Evolutionary conservation across 2,888 invertebrate genomes (phyloP), one percentile per base, ranked within the genome.

Genomic region (Drosophila fungiperda): DNA sequence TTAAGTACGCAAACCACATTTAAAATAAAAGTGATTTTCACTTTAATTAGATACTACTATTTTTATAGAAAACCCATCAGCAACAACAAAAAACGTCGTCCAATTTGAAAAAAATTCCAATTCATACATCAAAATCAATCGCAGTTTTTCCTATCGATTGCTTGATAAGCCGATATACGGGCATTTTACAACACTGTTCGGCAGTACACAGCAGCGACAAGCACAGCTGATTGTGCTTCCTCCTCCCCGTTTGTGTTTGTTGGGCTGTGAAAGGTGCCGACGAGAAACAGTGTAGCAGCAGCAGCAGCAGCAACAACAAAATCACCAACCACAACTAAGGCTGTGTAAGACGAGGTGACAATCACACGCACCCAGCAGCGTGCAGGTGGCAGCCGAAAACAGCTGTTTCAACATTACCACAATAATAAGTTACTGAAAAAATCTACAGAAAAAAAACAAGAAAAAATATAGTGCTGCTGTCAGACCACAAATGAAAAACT

Each of bases 341-440:
- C 72, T 76, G 72, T 64, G 40, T 75, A 75, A 73, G 83, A 73
- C 83, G 83, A 86, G 89, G 77, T 82, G 73, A 75, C 65, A 77
- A 66, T 42, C 63, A 77, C 69, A 53, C 63, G 58, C 70, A 72
- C 72, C 76, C 54, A 69, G n/a, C 52, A 59, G 53, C 54, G 45
- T n/a, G 62, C 82, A 80, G 80, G 80, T 78, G 78, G 58, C 67
- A 64, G 71, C 58, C 23, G 11, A 68, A 76, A 90, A 88, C 90
- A 90, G 89, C 90, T 90, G 87, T 87, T 86, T 71, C 80, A 88
- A 86, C 79, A 79, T 59, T 64, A 68, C 76, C 62, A 79, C 66
- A 50, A 83, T 62, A 75, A 58, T 71, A 61, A 45, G 59, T 52
- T 55, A 53, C 53, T 58, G 54, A 68, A 35, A 70, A 73, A 81